Evolutionary conservation across 2,113 vertebrate species (phyloP).

Genomic region (Nicator chloris): DNA sequence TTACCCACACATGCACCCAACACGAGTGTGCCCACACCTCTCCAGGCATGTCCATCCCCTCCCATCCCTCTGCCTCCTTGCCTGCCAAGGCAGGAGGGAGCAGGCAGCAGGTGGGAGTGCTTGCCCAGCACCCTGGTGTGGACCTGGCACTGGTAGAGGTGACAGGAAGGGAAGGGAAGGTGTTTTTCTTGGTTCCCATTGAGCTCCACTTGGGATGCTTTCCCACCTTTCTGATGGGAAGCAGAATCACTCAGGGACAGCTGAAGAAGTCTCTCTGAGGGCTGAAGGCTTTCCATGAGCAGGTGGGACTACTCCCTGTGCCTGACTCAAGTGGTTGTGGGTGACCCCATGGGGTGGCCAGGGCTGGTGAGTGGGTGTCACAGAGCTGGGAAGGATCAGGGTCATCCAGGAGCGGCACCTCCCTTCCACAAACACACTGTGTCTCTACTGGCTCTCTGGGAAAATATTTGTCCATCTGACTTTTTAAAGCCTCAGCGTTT

Average conservation of each 20-base stretch:
- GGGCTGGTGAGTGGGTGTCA: neutral
- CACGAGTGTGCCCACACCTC: neutral
- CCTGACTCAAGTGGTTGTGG: rapidly evolving
- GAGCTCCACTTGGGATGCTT: neutral
- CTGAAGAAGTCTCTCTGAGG: neutral
- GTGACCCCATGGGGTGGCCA: rapidly evolving
- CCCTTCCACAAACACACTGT: neutral
- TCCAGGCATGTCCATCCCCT: neutral
- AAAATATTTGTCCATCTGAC: constrained; percentile 6
- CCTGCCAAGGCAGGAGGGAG: neutral
- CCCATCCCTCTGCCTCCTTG: neutral
- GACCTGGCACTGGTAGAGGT: neutral
- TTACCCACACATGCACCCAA: rapidly evolving
- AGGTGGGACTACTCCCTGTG: neutral
- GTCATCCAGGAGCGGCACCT: neutral
- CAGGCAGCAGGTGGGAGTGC: rapidly evolving
- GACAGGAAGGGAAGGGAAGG: neutral
- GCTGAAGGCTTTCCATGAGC: rapidly evolving
- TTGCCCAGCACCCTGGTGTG: neutral
- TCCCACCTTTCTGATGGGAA: rapidly evolving
- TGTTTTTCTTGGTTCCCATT: neutral
- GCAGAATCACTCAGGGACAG: rapidly evolving
- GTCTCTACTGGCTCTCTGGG: neutral
- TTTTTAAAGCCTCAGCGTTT: constrained; percentile 4
- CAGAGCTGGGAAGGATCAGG: neutral